These are phyloP conservation scores for Corythornis madagascariensis DNA, from an alignment of 2,113 vertebrate genomes.

Conservation along the genomic window DNA sequence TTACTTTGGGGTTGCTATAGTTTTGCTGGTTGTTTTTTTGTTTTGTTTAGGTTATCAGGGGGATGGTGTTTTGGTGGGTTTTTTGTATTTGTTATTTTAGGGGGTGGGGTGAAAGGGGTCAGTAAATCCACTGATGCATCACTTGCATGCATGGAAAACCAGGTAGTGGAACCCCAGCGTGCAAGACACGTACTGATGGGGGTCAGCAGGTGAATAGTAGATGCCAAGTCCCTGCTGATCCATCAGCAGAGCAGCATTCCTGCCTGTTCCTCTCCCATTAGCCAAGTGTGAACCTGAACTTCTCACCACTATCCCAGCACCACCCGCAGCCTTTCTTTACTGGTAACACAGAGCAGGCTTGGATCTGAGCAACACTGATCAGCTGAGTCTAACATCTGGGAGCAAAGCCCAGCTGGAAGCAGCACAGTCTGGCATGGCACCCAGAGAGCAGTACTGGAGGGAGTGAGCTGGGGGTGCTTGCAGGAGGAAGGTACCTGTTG, in stretches of 20 bases:
- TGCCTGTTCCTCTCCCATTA: neutral
- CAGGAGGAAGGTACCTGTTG: conserved; percentile 81
- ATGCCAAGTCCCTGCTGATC: neutral
- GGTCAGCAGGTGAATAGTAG: neutral
- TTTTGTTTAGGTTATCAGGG: neutral
- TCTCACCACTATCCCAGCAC: neutral
- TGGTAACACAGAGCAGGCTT: neutral
- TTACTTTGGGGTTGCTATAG: neutral
- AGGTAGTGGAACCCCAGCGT: neutral
- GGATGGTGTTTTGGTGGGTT: accelerated
- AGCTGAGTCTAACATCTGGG: neutral
- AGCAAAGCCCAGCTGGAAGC: neutral
- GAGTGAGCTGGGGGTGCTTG: neutral
- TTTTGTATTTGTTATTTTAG: neutral
- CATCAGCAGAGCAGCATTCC: neutral
- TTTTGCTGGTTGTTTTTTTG: neutral
- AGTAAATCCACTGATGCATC: neutral
- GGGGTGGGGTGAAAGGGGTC: accelerated
- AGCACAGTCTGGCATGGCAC: neutral
- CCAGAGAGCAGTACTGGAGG: accelerated
- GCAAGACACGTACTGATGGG: accelerated
- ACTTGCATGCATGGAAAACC: neutral
- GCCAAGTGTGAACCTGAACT: neutral
- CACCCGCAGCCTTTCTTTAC: neutral
- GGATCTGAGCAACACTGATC: neutral